Evolutionary conservation across 2,888 invertebrate genomes (phyloP).

Genomic region (Hydraecia micacea): DNA sequence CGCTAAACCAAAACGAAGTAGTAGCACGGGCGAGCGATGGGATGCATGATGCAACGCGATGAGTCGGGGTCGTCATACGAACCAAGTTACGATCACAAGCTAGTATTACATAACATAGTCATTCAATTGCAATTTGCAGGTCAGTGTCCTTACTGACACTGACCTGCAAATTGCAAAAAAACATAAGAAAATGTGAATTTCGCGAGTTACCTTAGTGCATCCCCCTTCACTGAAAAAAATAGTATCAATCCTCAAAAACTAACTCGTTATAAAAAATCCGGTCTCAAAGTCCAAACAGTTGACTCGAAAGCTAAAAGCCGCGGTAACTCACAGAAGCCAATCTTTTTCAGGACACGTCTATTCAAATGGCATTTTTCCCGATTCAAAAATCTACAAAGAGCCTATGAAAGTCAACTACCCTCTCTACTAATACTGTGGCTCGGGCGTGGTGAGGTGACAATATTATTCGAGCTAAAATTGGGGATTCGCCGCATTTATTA

Average conservation of each 20-base stretch:
- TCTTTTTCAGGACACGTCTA: slow-evolving; percentile 61
- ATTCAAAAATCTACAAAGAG: slow-evolving; percentile 69
- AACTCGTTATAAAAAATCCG: slow-evolving; percentile 6
- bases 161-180: too few species aligned
- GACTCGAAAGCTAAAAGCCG: slow-evolving; percentile 31
- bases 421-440: slow-evolving; percentile 66
- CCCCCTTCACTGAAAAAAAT: neutral
- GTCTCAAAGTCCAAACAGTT: slow-evolving; percentile 6
- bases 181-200: neutral
- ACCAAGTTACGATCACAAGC: too few species aligned
- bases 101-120: too few species aligned
- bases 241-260: neutral
- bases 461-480: slow-evolving; percentile 88
- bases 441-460: slow-evolving; percentile 83
- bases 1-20: too few species aligned
- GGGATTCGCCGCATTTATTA: slow-evolving; percentile 88
- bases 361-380: slow-evolving; percentile 67
- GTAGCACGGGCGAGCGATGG: too few species aligned
- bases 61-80: too few species aligned
- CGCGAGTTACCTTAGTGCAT: too few species aligned
- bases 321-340: slow-evolving; percentile 53
- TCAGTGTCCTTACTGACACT: too few species aligned
- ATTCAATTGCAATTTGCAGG: too few species aligned
- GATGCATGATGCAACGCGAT: too few species aligned
- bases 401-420: slow-evolving; percentile 76